Conservation (phyloP, 2,797 vertebrate species). For the Molossus molossus region DNA sequence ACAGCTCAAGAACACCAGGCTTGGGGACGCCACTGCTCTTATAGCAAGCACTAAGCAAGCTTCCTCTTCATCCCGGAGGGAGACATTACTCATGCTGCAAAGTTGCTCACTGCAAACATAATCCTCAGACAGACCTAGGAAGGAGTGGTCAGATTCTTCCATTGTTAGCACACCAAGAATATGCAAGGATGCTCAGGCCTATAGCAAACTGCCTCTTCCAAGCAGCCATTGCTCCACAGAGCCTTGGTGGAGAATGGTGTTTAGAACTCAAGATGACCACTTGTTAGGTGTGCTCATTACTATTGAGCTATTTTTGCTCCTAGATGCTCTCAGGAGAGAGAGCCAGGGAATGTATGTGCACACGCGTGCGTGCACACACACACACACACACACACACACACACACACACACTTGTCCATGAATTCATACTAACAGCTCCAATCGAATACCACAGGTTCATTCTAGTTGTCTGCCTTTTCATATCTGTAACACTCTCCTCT, state of each 20-base stretch:
- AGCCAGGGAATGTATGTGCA: neutral
- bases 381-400: too few species aligned
- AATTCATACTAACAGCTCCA: neutral
- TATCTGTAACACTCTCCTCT: neutral
- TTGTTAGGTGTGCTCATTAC: neutral
- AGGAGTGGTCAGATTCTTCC: neutral
- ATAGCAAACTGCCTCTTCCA: neutral
- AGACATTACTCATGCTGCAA: neutral
- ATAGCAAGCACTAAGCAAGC: neutral
- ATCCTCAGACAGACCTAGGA: neutral
- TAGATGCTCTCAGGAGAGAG: neutral
- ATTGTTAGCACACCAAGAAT: neutral
- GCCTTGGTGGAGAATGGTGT: neutral
- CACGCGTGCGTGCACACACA: neutral
- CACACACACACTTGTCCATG: too few species aligned
- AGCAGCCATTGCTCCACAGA: neutral
- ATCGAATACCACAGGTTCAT: neutral
- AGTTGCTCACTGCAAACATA: neutral
- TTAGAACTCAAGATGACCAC: conserved; percentile 32
- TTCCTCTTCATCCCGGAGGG: neutral
- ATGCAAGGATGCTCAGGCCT: neutral
- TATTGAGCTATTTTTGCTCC: neutral
- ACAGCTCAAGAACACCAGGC: neutral
- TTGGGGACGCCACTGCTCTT: neutral
- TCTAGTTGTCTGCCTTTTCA: neutral